Percentiles rank a stretch among this genome's conserved stretches.
phyloP scores from a whole-genome alignment of 2,797 vertebrate genomes.

The Threskiornis aethiopicus region DNA sequence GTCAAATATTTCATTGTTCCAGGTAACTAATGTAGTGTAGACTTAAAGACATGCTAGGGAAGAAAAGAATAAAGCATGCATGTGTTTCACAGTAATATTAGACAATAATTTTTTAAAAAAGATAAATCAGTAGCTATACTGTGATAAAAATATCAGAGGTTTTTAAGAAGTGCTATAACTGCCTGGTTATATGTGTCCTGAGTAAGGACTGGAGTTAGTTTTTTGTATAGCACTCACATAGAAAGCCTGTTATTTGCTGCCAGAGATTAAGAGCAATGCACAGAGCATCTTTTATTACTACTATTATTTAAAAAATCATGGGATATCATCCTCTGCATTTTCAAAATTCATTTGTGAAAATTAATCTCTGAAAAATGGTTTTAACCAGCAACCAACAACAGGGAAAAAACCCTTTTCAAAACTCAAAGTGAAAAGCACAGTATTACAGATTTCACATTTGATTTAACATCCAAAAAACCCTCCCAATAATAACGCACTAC shows the following conservation, averaged over 20 bases:
- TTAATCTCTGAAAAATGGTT: constrained; percentile 62
- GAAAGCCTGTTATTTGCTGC: constrained; percentile 44
- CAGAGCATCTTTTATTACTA: neutral
- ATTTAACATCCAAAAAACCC: constrained; percentile 76
- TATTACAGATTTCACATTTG: constrained; percentile 80
- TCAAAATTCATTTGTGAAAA: constrained; percentile 63
- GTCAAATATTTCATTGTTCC: neutral
- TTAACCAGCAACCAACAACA: constrained; percentile 31
- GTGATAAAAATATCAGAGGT: neutral
- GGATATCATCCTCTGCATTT: constrained; percentile 26
- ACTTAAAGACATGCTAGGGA: neutral
- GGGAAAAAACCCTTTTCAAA: constrained; percentile 57
- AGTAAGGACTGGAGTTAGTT: neutral
- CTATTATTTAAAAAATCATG: neutral
- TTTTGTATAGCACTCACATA: neutral
- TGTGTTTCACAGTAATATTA: neutral
- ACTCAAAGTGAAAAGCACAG: constrained; percentile 45
- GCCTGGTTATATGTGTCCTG: neutral
- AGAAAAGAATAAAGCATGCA: neutral
- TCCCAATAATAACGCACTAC: constrained; percentile 69
- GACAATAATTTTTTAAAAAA: neutral
- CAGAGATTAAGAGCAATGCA: constrained; percentile 44
- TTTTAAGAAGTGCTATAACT: neutral
- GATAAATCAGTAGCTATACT: neutral
- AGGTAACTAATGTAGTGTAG: neutral